Percentiles rank a stretch among this genome's conserved stretches.
phyloP scores from a whole-genome alignment of 2,113 vertebrate genomes.

The Lagopus muta region DNA sequence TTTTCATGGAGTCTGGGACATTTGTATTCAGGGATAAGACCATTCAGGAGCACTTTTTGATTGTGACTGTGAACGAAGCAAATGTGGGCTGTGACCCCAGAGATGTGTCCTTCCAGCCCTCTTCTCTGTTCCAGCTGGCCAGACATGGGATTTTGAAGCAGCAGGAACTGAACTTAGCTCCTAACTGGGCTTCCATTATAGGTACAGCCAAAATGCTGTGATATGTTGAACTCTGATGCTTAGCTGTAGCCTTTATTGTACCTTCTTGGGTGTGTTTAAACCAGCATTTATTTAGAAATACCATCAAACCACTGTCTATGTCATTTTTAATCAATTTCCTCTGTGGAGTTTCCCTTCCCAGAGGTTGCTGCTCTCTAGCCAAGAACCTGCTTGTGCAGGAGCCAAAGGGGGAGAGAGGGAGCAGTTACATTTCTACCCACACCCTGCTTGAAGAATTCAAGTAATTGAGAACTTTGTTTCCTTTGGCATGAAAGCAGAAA shows the following conservation, averaged over 20 bases:
- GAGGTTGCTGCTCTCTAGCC: neutral
- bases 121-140: conserved; percentile 86
- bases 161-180: conserved; percentile 80
- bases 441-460: neutral
- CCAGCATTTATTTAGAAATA: neutral
- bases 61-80: conserved; percentile 84
- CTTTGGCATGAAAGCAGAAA: neutral
- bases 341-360: neutral
- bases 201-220: conserved; percentile 67
- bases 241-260: neutral
- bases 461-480: neutral
- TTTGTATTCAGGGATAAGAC: conserved; percentile 88
- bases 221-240: neutral
- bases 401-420: neutral
- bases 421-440: neutral
- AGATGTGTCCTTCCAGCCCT: conserved; percentile 82
- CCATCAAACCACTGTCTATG: neutral
- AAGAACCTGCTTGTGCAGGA: neutral
- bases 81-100: conserved; percentile 78
- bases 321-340: neutral
- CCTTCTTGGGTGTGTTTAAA: neutral
- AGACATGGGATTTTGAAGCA: conserved; percentile 81
- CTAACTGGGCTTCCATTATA: conserved; percentile 86
- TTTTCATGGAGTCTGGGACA: conserved; percentile 87
- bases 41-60: conserved; percentile 77